Conservation (phyloP, 2,888 invertebrate species). For the Congeria kusceri region DNA sequence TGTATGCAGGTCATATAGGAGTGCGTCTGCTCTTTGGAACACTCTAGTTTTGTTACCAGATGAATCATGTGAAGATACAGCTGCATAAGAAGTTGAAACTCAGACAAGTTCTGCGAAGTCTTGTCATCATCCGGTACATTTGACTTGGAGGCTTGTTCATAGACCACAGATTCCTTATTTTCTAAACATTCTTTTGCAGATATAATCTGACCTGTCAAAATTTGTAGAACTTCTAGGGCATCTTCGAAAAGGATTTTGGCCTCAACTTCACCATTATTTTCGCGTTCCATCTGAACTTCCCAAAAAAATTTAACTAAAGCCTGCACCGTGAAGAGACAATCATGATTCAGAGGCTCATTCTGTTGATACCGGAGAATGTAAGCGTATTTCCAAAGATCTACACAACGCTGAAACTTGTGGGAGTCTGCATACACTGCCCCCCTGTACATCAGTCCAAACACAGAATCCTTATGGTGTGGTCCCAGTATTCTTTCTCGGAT, state of each 20-base stretch:
- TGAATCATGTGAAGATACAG: constrained; percentile 79
- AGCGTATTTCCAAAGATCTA: constrained; percentile 94
- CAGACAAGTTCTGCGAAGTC: constrained; percentile 19
- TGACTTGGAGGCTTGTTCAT: not conserved
- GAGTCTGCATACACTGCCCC: constrained; percentile 88
- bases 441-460: constrained; percentile 88
- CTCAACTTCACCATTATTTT: constrained; percentile 77
- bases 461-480: constrained; percentile 93
- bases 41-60: constrained; percentile 68
- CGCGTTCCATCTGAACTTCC: constrained; percentile 85
- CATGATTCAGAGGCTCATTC: constrained; percentile 90
- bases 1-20: constrained; percentile 86
- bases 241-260: constrained; percentile 88
- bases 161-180: not conserved
- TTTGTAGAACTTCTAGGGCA: constrained; percentile 89
- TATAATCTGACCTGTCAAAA: constrained; percentile 87
- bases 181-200: constrained; percentile 28
- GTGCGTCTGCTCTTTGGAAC: constrained; percentile 46
- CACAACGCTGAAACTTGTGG: constrained; percentile 91
- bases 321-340: constrained; percentile 94
- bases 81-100: constrained; percentile 89
- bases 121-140: not conserved
- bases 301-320: constrained; percentile 94
- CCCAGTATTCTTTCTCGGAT: constrained; percentile 95
- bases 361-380: constrained; percentile 92